These are phyloP conservation scores for Bradypus variegatus DNA, from an alignment of 2,797 vertebrate genomes.

Conservation along the genomic window DNA sequence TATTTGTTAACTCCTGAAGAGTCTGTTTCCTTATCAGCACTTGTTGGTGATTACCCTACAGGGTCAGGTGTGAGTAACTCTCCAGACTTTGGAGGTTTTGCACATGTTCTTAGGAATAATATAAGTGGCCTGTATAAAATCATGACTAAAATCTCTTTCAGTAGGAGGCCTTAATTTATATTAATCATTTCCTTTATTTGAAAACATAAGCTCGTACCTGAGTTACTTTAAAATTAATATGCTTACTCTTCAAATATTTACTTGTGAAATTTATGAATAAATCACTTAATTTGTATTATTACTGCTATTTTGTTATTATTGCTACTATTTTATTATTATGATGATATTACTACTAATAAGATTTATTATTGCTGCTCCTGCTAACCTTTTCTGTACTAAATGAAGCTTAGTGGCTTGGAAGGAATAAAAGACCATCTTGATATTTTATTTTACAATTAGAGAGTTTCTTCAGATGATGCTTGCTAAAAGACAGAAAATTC, in stretches of 20 bases:
- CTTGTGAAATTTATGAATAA: neutral
- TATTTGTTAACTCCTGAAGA: neutral
- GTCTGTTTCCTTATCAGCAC: neutral
- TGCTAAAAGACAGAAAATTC: neutral
- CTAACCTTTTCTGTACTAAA: neutral
- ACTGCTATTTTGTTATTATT: neutral
- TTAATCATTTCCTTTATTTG: neutral
- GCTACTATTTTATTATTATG: neutral
- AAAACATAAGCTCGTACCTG: neutral
- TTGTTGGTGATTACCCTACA: neutral
- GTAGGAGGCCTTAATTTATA: neutral
- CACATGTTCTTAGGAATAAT: neutral
- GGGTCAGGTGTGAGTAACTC: neutral
- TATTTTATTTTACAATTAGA: neutral
- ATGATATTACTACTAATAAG: neutral
- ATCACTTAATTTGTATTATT: neutral
- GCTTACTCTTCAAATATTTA: neutral
- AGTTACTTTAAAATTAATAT: slow-evolving; percentile 33
- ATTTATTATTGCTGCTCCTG: neutral
- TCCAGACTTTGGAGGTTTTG: neutral
- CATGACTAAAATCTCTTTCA: neutral
- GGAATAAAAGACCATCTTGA: neutral
- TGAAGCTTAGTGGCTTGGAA: neutral
- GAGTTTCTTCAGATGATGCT: neutral
- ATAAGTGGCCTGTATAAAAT: neutral